phyloP scores from a whole-genome alignment of 2,797 vertebrate species.

The Anolis apletophallus region DNA sequence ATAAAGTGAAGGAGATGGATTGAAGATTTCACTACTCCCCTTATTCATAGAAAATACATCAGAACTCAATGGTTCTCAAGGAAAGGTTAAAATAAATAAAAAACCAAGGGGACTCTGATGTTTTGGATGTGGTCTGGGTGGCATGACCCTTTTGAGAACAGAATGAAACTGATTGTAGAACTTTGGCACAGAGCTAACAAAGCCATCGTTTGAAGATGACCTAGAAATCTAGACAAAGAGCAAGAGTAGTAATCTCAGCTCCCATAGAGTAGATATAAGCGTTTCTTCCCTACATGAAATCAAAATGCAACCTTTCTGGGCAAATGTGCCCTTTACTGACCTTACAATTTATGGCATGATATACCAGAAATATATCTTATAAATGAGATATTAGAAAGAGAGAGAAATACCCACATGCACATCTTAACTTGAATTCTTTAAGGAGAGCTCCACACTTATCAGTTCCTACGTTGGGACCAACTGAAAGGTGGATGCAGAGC shows the following conservation, averaged over 20 bases:
- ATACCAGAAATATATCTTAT: neutral
- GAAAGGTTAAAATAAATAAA: constrained; percentile 3
- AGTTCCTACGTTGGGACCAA: too few relatives aligned
- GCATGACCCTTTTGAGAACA: constrained; percentile 32
- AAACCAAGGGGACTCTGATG: neutral
- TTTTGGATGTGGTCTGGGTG: neutral
- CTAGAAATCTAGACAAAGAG: constrained; percentile 36
- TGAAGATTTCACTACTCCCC: constrained; percentile 5
- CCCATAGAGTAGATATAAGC: neutral
- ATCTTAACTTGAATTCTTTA: neutral
- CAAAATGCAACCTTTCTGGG: neutral
- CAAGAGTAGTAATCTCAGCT: neutral
- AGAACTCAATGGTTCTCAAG: accelerated
- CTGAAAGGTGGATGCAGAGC: too few relatives aligned
- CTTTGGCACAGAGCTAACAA: constrained; percentile 22
- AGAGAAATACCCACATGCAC: neutral
- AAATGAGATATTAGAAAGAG: neutral
- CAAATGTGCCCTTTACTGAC: neutral
- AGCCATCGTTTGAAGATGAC: constrained; percentile 29
- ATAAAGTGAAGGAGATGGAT: constrained; percentile 16
- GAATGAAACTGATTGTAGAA: constrained; percentile 13
- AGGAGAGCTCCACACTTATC: too few relatives aligned
- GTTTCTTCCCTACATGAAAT: constrained; percentile 14
- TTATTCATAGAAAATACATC: neutral
- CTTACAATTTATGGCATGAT: neutral